Evolutionary conservation across 1,140 invertebrate species (phyloP).

Genomic region (Papilio polytes): DNA sequence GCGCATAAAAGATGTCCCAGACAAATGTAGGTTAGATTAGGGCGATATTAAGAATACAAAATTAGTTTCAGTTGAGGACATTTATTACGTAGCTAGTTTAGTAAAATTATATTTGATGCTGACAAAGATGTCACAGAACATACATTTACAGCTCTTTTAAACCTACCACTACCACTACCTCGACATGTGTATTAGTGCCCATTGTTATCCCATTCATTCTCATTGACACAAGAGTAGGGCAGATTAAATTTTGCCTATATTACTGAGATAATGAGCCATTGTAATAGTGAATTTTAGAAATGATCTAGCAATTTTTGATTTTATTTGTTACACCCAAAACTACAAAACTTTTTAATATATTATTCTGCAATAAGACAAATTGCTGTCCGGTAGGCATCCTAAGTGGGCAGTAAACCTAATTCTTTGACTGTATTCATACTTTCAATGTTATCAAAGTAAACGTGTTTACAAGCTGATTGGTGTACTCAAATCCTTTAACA

Average conservation of each 20-base stretch:
- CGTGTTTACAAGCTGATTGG: conserved; percentile 2
- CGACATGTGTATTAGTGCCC: too few species aligned
- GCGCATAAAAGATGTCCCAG: not conserved
- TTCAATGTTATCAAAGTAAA: not conserved
- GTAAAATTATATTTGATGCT: not conserved
- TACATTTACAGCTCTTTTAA: too few species aligned
- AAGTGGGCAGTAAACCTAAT: not conserved
- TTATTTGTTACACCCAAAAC: too few species aligned
- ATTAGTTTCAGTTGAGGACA: not conserved
- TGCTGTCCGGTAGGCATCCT: not conserved
- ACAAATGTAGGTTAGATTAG: not conserved
- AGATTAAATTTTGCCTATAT: too few species aligned
- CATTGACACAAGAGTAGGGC: too few species aligned
- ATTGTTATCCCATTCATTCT: too few species aligned
- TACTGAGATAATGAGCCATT: too few species aligned
- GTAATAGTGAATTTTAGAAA: too few species aligned
- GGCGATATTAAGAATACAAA: not conserved
- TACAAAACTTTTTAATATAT: too few species aligned
- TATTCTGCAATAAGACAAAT: not conserved
- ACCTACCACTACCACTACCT: too few species aligned
- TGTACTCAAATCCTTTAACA: not conserved
- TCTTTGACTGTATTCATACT: not conserved
- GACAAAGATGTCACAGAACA: not conserved
- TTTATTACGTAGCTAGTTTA: not conserved
- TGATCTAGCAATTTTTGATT: too few species aligned